Base-by-base conservation (phyloP, 2,888 invertebrate genomes). In the Cerceris ruficornis region DNA sequence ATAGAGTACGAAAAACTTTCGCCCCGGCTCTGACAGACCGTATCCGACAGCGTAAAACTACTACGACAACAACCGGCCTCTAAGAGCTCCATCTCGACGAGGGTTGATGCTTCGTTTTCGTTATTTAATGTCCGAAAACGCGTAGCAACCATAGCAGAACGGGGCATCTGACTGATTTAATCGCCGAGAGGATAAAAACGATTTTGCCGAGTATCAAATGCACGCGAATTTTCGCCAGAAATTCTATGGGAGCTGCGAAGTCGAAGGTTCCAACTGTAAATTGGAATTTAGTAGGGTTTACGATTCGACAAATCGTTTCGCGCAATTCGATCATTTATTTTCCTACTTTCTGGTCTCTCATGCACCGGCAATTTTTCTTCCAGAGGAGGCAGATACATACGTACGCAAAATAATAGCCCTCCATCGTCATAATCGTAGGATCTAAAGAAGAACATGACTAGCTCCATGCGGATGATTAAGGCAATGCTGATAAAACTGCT, bases 401-500 rank as follows among this genome's bases (percentile, higher is more conserved):
- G 64, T n/a, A 13, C n/a, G 13, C 2, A 7, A 50, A 41, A 13
- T 39, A 64, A 49, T 64, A 41, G 58, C 41, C 11, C 28, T 41
- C 41, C 52, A 52, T 49, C 17, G 41, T 64, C 55, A 50, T 55
- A 52, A 64, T 64, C 17, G 15, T 61, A n/a, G 7, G 54, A 71
- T 52, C 66, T 57, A 43, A 71, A 55, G 50, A 67, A 67, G 50
- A 62, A 61, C 71, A 62, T 71, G 71, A 75, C 71, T 71, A 41
- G 75, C 61, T 52, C 13, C 14, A 57, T 28, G 39, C 55, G 66
- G 52, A 61, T 43, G 71, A 71, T 71, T 61, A 75, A 62, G 62
- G 75, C 62, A 50, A 52, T 58, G 42, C 57, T 55, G 75, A 71
- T 69, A 75, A 77, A 77, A 65, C 69, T 66, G 69, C 64, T 57